These are phyloP conservation scores for Ivindomyrus marchei DNA, from an alignment of 2,113 vertebrate species.

Conservation along the genomic window DNA sequence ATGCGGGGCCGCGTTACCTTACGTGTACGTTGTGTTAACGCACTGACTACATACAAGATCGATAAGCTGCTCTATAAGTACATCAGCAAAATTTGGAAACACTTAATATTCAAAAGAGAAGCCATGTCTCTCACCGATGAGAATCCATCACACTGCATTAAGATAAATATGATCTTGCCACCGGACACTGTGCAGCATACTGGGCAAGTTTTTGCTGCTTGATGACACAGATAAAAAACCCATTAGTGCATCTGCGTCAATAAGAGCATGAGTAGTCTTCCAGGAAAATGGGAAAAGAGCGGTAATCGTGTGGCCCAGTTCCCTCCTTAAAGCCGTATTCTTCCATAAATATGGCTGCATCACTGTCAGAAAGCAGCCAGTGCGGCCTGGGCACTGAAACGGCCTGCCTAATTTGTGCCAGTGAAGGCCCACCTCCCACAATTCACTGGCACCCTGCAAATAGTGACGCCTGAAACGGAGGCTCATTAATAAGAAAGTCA, in stretches of 20 bases:
- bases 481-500: background rate
- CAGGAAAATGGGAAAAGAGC: background rate
- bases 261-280: background rate
- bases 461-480: background rate
- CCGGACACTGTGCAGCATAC: background rate
- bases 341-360: background rate
- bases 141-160: conserved; percentile 20
- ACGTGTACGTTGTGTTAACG: background rate
- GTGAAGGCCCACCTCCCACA: background rate
- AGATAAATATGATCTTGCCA: background rate
- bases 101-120: background rate
- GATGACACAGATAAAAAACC: background rate
- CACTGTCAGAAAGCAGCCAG: background rate
- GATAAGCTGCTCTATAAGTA: background rate
- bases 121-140: background rate
- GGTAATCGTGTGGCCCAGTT: background rate
- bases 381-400: background rate
- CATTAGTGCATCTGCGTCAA: background rate
- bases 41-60: background rate
- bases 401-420: background rate
- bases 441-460: background rate
- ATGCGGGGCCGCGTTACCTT: background rate
- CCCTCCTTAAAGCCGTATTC: background rate
- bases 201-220: background rate
- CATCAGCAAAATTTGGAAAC: background rate